Conservation (phyloP, 2,797 vertebrate genomes). For the Coccyzus lansbergi region DNA sequence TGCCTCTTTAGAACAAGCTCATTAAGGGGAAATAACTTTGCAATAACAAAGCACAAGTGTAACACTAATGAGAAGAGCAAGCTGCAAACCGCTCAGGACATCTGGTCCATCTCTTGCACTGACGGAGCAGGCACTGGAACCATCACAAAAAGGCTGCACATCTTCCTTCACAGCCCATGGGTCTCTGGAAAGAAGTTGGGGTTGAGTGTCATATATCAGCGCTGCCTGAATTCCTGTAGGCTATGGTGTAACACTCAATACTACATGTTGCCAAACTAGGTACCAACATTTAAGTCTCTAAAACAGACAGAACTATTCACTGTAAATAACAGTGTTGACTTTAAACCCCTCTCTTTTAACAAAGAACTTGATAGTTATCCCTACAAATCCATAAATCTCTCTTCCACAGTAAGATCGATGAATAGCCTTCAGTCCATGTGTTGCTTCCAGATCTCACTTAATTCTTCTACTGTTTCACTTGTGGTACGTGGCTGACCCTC, state of each 20-base stretch:
- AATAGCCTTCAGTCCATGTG: not conserved
- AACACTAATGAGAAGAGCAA: slow-evolving; percentile 29
- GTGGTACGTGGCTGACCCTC: not conserved
- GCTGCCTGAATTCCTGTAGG: not conserved
- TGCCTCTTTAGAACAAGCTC: slow-evolving; percentile 24
- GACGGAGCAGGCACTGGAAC: not conserved
- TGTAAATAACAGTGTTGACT: not conserved
- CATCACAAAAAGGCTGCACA: not conserved
- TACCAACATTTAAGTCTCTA: not conserved
- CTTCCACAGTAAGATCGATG: not conserved
- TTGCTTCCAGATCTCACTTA: not conserved
- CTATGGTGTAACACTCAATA: not conserved
- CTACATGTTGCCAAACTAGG: not conserved
- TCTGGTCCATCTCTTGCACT: not conserved
- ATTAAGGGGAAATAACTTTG: slow-evolving; percentile 49
- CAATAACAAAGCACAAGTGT: slow-evolving; percentile 24
- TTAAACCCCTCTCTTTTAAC: not conserved
- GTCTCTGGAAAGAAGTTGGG: not conserved
- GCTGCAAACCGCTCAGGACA: slow-evolving; percentile 25
- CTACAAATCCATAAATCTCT: not conserved
- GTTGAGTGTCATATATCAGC: not conserved
- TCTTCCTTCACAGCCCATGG: not conserved
- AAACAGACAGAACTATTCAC: not conserved
- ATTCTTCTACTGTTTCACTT: not conserved
- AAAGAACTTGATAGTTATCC: not conserved